Percentiles rank a stretch among this genome's conserved stretches.
These are phyloP conservation scores for Pipistrellus pipistrellus DNA, from an alignment of 2,797 vertebrate species.

Conservation along the genomic window DNA sequence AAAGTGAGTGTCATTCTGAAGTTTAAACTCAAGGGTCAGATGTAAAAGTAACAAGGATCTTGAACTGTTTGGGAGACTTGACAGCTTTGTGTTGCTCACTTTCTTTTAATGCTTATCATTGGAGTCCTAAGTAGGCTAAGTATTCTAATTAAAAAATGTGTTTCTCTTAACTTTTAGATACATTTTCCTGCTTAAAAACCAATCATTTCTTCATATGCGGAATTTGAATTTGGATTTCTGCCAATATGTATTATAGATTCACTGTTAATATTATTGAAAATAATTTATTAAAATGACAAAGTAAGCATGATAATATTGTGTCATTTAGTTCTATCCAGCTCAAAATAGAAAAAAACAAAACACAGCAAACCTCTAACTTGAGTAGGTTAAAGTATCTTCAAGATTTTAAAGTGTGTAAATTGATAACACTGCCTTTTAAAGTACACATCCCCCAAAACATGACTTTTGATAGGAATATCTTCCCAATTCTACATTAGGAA, in stretches of 20 bases:
- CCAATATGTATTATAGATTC: neutral
- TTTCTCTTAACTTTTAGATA: neutral
- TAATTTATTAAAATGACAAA: neutral
- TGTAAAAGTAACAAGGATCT: neutral
- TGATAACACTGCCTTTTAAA: neutral
- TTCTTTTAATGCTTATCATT: neutral
- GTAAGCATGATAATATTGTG: neutral
- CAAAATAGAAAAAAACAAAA: neutral
- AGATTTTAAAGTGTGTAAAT: neutral
- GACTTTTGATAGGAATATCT: neutral
- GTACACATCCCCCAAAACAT: neutral
- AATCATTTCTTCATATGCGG: neutral
- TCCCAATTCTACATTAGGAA: neutral
- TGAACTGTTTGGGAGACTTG: neutral
- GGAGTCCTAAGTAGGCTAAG: neutral
- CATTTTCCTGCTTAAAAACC: neutral
- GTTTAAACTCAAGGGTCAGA: constrained; percentile 36
- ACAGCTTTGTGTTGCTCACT: neutral
- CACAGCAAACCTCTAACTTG: neutral
- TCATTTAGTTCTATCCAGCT: neutral
- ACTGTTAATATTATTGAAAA: neutral
- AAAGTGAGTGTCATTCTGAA: neutral
- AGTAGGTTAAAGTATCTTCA: constrained; percentile 10
- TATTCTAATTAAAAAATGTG: neutral
- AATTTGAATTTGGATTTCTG: neutral